phyloP scores from a whole-genome alignment of 2,797 vertebrate species.

The Sebastes jordani region DNA sequence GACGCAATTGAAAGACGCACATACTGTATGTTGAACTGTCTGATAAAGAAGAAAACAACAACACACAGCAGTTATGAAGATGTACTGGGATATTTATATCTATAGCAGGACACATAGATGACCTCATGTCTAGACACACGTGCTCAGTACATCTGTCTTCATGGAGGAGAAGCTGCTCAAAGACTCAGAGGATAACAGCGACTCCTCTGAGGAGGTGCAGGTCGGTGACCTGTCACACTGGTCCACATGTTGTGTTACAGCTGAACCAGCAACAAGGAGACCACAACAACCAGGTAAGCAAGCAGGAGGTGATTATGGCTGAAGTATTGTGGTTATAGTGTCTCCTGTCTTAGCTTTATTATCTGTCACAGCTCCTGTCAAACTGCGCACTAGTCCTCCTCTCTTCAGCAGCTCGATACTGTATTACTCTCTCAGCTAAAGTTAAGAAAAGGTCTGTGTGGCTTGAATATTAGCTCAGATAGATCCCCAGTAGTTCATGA shows the following conservation, averaged over 20 bases:
- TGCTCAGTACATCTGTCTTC: not conserved
- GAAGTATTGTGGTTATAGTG: not conserved
- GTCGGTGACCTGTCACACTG: slow-evolving; percentile 7
- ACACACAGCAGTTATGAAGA: too few relatives aligned
- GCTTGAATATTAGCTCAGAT: not conserved
- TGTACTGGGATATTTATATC: fast-evolving
- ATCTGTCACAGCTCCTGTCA: not conserved
- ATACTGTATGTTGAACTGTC: too few relatives aligned
- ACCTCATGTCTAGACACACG: not conserved
- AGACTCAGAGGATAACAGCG: not conserved
- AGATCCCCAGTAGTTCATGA: not conserved
- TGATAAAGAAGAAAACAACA: too few relatives aligned
- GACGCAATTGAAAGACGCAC: slow-evolving; percentile 52
- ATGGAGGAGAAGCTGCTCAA: not conserved
- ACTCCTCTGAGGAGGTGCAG: not conserved
- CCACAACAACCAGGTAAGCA: slow-evolving; percentile 28
- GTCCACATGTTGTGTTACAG: not conserved
- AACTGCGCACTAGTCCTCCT: not conserved
- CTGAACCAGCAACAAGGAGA: not conserved
- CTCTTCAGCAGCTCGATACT: not conserved
- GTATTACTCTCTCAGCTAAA: not conserved
- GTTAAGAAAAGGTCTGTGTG: not conserved
- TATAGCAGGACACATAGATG: not conserved
- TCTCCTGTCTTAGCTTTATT: not conserved
- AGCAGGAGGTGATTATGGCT: too few relatives aligned